Conservation (phyloP, 1,140 invertebrate species). For the Bombus pascuorum region DNA sequence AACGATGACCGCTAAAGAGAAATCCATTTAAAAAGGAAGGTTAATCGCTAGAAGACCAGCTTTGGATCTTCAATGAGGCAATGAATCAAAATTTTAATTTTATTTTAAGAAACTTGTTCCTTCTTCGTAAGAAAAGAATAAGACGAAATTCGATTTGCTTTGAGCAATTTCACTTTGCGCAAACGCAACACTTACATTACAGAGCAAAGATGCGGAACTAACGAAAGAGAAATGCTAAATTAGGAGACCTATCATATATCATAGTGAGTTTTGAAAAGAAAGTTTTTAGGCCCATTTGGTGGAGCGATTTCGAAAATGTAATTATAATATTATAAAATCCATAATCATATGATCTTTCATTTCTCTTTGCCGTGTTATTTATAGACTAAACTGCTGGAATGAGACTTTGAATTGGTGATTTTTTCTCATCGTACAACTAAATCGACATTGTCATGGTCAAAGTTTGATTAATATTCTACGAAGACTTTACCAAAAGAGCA, state of each 20-base stretch:
- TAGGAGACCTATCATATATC: background rate
- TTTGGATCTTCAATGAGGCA: background rate
- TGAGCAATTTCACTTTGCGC: conserved; percentile 12
- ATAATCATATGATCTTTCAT: background rate
- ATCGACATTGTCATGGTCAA: background rate
- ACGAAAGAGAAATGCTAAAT: conserved; percentile 20
- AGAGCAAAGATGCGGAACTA: background rate
- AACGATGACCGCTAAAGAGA: background rate
- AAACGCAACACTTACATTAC: background rate
- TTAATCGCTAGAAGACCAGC: background rate
- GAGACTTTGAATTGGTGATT: background rate
- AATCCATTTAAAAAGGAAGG: background rate
- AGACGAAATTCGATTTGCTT: background rate
- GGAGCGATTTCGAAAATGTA: background rate
- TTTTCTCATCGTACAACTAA: background rate
- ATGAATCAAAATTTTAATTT: background rate
- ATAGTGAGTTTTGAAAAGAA: background rate
- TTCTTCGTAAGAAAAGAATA: background rate
- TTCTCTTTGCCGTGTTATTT: too few species aligned
- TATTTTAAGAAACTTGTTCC: background rate
- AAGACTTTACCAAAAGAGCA: background rate
- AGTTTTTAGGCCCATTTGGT: background rate
- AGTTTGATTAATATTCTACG: background rate
- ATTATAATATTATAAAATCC: background rate
- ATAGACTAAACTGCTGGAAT: rapidly evolving